A percentile compares a stretch with the other conserved stretches of the same genome.
Evolutionary conservation across 2,113 vertebrate species (phyloP).

Genomic region (Rhabdornis inornatus): DNA sequence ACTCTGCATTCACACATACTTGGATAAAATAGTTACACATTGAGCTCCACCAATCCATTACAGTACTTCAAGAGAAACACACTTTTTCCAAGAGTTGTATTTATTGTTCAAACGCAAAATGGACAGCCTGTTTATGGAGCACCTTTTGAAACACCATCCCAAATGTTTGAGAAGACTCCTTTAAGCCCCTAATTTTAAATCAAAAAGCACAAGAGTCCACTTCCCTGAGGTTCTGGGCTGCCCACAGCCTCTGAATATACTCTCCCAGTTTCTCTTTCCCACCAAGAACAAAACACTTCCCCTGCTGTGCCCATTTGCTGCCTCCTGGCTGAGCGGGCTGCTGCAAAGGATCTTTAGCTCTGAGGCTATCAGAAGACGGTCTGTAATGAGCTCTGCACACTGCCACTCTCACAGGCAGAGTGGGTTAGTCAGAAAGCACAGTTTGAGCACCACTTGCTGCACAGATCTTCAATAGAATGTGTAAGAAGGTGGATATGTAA

Average conservation of each 20-base stretch:
- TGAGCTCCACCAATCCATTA: background rate
- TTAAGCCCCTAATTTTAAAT: background rate
- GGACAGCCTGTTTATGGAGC: background rate
- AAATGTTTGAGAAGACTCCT: background rate
- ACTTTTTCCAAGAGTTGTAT: background rate
- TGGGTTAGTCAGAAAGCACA: constrained; percentile 28
- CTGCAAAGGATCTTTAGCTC: constrained; percentile 29
- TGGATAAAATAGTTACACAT: background rate
- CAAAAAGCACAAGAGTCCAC: background rate
- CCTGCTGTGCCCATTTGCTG: constrained; percentile 55
- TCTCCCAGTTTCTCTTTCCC: background rate
- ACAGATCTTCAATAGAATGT: constrained; percentile 21
- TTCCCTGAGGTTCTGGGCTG: background rate
- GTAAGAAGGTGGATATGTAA: background rate
- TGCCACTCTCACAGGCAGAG: background rate
- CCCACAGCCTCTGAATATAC: background rate
- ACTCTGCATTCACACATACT: background rate
- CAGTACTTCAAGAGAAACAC: background rate
- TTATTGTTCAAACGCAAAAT: background rate
- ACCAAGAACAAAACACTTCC: constrained; percentile 44
- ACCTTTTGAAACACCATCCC: background rate
- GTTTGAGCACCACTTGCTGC: constrained; percentile 12
- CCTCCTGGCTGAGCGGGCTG: constrained; percentile 1
- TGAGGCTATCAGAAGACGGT: background rate
- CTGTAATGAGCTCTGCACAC: background rate